These are phyloP conservation scores for Chionoecetes opilio DNA, from an alignment of 1,140 invertebrate species.

Conservation along the genomic window DNA sequence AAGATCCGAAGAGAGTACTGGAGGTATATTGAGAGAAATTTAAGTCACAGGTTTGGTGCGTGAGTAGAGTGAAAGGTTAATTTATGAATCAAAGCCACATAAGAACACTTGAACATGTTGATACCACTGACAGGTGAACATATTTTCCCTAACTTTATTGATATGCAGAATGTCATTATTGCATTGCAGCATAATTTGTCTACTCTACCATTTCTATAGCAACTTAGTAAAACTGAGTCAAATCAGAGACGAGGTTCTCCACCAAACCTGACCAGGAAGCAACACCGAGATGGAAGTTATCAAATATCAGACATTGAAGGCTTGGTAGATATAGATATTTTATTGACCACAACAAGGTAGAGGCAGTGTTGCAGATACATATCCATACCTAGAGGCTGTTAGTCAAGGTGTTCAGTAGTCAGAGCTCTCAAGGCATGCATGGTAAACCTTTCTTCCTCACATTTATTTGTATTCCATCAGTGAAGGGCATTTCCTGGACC, in stretches of 20 bases:
- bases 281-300: background rate
- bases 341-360: too few relatives aligned
- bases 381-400: background rate
- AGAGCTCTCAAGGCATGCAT: background rate
- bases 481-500: too few relatives aligned
- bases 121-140: too few relatives aligned
- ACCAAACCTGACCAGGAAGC: background rate
- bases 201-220: background rate
- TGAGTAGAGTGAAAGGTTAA: background rate
- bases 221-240: background rate
- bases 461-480: too few relatives aligned
- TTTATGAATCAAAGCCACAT: background rate
- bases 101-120: background rate
- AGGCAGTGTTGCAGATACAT: background rate
- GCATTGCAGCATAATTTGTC: too few relatives aligned
- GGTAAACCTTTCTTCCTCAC: background rate
- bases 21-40: conserved; percentile 84
- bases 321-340: too few relatives aligned
- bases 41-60: conserved; percentile 69
- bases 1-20: conserved; percentile 93
- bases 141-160: too few relatives aligned
- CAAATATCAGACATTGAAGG: background rate
- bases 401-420: background rate
- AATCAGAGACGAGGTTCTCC: background rate
- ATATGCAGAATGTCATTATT: too few relatives aligned